phyloP scores from a whole-genome alignment of 2,888 invertebrate species.

The Caenorhabditis plicata region DNA sequence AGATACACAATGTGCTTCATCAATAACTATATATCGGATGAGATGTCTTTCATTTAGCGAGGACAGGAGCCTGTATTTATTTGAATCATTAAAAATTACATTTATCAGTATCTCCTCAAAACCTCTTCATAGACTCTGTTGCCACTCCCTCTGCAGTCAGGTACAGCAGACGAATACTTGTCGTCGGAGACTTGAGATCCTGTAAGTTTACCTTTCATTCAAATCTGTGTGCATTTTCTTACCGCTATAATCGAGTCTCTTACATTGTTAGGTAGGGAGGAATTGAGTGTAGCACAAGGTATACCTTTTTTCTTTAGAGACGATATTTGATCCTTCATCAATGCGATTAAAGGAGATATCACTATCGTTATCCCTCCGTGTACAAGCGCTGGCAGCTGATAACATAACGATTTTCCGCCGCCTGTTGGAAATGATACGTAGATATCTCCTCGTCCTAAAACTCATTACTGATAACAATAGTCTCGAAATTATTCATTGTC shows the following conservation, averaged over 20 bases:
- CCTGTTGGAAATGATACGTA: conserved; percentile 98
- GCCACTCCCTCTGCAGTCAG: conserved; percentile 95
- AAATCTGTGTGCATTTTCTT: too few species aligned
- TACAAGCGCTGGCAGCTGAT: conserved; percentile 89
- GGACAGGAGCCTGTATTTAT: conserved; percentile 6
- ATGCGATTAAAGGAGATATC: conserved; percentile 89
- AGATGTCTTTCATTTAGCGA: conserved; percentile 72
- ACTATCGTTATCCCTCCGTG: conserved; percentile 82
- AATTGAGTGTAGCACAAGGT: conserved; percentile 85
- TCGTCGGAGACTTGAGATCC: too few species aligned
- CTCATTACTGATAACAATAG: conserved; percentile 1
- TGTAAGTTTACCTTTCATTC: too few species aligned
- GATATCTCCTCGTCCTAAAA: conserved; percentile 76
- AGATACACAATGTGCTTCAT: conserved; percentile 96
- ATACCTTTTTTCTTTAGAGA: conserved; percentile 80
- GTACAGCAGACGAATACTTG: conserved; percentile 83
- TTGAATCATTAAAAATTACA: not conserved
- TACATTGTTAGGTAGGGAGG: conserved; percentile 81
- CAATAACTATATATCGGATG: conserved; percentile 86
- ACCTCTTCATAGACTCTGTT: conserved; percentile 70
- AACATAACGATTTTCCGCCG: conserved; percentile 90
- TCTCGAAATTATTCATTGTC: too few species aligned
- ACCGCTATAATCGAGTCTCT: conserved; percentile 75
- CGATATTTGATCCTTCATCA: conserved; percentile 84
- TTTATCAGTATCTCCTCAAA: conserved; percentile 5